Percentiles rank a stretch among this genome's conserved stretches.
phyloP scores from a whole-genome alignment of 2,888 invertebrate genomes.

The Chrysolina oricalcia region DNA sequence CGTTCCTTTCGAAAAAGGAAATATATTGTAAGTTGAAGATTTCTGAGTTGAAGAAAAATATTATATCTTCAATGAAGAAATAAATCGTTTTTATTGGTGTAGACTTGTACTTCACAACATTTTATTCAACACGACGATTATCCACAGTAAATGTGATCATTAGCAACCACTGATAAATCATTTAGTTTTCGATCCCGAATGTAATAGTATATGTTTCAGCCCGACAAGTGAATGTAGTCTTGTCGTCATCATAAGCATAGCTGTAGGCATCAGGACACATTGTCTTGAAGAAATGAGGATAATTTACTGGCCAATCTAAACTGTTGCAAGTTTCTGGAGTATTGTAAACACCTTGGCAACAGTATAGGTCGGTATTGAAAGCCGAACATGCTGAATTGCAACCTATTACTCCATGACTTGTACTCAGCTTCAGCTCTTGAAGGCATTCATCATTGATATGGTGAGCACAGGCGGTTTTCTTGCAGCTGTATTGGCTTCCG shows the following conservation, averaged over 20 bases:
- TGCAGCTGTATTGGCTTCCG: slow-evolving; percentile 67
- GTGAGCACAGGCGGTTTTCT: slow-evolving; percentile 63
- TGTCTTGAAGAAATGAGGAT: slow-evolving; percentile 70
- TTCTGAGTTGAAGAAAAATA: too few relatives aligned
- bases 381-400: slow-evolving; percentile 73
- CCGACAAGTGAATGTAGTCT: slow-evolving; percentile 72
- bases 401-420: slow-evolving; percentile 64
- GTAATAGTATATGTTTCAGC: slow-evolving; percentile 63
- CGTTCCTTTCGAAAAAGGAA: too few relatives aligned
- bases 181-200: slow-evolving; percentile 58
- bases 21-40: too few relatives aligned
- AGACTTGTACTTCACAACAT: too few relatives aligned
- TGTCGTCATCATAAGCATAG: slow-evolving; percentile 74
- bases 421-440: slow-evolving; percentile 61
- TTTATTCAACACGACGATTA: too few relatives aligned
- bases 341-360: slow-evolving; percentile 70
- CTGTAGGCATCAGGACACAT: slow-evolving; percentile 74
- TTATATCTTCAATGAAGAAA: too few relatives aligned
- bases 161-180: too few relatives aligned
- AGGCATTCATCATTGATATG: slow-evolving; percentile 70
- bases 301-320: slow-evolving; percentile 66
- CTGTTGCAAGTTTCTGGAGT: slow-evolving; percentile 70
- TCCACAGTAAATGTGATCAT: too few relatives aligned
- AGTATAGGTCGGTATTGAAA: slow-evolving; percentile 72
- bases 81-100: too few relatives aligned